Base-by-base conservation (phyloP, 2,888 invertebrate species). In the Drosophila flavopinicola region DNA sequence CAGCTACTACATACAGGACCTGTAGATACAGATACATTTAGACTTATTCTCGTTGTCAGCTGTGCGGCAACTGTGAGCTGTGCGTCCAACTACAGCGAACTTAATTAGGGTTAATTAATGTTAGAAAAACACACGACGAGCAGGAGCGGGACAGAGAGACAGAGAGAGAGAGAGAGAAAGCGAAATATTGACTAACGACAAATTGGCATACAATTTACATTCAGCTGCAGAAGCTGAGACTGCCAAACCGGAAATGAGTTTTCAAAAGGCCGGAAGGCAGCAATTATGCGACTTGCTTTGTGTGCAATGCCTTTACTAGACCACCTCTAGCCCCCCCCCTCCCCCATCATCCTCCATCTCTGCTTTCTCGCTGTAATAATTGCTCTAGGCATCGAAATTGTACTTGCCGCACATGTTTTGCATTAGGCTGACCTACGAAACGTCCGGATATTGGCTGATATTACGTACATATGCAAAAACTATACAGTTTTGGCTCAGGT, bases 41-140 rank as follows among this genome's bases (percentile, higher is more conserved):
- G 15, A 56, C 32, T 24, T 41, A 10, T 25, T 20, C 32, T 42
- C 42, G 15, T 15, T 7, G 29, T 24, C 11, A 37, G 29, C 27
- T 25, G 17, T 51, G 33, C 9, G 35, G 7, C 47, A 42, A 39
- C 57, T 45, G 44, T 42, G 47, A 52, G 66, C 37, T 37, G 44
- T 41, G 17, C 6, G 56, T 54, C 48, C 68, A 33, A 45, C 39
- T 17, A 29, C 29, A 30, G 29, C 44, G 69, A 71, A 84, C 75
- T 82, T 85, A 87, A 87, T 85, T 86, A 82, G 73, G 78, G 73
- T 82, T 87, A 85, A 85, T 85, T 86, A 85, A 77, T 82, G 75
- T 59, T 78, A 76, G 78, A 69, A 84, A 77, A 75, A 72, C 52
- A 77, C 44, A 68, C 52, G 49, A 7, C 27, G 7, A 29, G 20